Conservation (phyloP, 2,888 invertebrate genomes). For the Deroplatys truncata region DNA sequence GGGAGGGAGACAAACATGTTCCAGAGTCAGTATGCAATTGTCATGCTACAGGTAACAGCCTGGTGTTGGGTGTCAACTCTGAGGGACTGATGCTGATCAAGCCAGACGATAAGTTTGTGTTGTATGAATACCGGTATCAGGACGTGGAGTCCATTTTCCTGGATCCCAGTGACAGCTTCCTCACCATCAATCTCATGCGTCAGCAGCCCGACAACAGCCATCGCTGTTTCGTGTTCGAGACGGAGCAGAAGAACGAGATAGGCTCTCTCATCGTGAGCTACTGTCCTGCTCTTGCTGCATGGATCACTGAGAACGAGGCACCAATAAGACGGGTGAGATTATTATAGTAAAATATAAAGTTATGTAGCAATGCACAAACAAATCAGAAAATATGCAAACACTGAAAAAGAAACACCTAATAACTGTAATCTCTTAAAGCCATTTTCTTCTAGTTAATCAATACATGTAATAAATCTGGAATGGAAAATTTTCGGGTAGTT, state of each 20-base stretch:
- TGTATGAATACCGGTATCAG: conserved; percentile 85
- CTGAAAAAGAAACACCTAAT: no score
- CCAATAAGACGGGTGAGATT: conserved; percentile 55
- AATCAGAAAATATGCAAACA: background rate
- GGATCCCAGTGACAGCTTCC: conserved; percentile 88
- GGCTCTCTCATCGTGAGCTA: conserved; percentile 90
- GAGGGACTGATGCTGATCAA: conserved; percentile 89
- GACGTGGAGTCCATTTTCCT: conserved; percentile 88
- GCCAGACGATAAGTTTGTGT: conserved; percentile 85
- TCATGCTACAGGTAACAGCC: conserved; percentile 44
- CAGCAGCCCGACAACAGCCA: conserved; percentile 58
- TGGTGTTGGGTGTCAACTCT: conserved; percentile 80
- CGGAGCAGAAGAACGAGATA: conserved; percentile 83
- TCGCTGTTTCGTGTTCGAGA: conserved; percentile 89
- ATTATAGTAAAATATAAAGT: background rate
- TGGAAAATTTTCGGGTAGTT: no score
- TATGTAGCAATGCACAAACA: background rate
- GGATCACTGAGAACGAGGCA: conserved; percentile 68
- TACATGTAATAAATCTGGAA: no score
- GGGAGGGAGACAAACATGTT: background rate
- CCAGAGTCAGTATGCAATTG: conserved; percentile 18
- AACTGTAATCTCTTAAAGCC: no score
- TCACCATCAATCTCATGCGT: conserved; percentile 82
- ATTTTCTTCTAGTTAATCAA: no score
- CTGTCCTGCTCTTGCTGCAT: conserved; percentile 77